Conservation (phyloP, 2,113 vertebrate species). For the Bufo gargarizans region DNA sequence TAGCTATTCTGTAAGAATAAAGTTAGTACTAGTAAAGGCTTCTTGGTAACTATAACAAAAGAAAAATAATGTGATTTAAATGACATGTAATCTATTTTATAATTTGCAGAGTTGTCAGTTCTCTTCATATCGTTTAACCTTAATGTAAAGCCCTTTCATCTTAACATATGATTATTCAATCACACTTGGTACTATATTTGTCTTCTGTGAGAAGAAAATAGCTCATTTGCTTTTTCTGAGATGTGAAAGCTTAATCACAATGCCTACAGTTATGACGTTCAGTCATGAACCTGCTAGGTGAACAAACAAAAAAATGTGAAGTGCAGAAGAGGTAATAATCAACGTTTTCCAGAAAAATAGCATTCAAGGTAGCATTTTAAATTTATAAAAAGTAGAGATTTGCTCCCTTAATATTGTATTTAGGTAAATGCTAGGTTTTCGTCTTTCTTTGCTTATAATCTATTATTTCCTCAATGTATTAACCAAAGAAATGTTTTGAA, state of each 20-base stretch:
- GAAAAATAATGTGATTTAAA: background rate
- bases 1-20: background rate
- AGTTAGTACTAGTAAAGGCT: background rate
- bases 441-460: no score
- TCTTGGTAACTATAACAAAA: background rate
- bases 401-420: no score
- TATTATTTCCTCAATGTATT: no score
- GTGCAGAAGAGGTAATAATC: background rate
- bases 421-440: no score
- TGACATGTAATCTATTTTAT: slow-evolving; percentile 10
- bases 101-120: slow-evolving; percentile 13
- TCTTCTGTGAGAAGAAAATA: slow-evolving; percentile 44
- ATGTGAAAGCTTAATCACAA: slow-evolving; percentile 45
- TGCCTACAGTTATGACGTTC: slow-evolving; percentile 9
- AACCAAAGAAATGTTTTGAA: no score
- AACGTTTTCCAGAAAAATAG: background rate
- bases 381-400: no score
- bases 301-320: background rate
- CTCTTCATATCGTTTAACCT: slow-evolving; percentile 36
- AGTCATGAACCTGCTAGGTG: slow-evolving; percentile 17
- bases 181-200: slow-evolving; percentile 50
- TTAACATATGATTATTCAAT: slow-evolving; percentile 50
- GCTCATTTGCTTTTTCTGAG: slow-evolving; percentile 29
- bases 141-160: slow-evolving; percentile 32
- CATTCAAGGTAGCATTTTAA: background rate